Percentiles rank a stretch among this genome's conserved stretches.
Evolutionary conservation across 2,113 vertebrate species (phyloP).

Genomic region (Tiliqua scincoides): DNA sequence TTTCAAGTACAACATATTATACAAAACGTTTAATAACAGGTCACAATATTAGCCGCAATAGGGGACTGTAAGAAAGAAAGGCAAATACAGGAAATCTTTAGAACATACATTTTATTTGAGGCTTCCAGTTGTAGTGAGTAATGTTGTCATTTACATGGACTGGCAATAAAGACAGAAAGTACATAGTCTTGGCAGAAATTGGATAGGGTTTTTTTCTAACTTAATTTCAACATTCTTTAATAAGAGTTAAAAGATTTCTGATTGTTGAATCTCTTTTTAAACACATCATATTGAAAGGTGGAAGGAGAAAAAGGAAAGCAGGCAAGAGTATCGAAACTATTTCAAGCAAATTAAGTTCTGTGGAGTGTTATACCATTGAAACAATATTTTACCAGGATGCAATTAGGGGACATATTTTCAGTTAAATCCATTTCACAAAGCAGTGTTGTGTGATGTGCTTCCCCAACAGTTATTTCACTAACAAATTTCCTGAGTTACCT

Average conservation of each 20-base stretch:
- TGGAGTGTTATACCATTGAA: slow-evolving; percentile 34
- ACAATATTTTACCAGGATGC: slow-evolving; percentile 21
- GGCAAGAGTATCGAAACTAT: not conserved
- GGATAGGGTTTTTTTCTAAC: not conserved
- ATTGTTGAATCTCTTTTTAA: not conserved
- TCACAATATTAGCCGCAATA: slow-evolving; percentile 28
- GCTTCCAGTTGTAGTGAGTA: not conserved
- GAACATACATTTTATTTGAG: slow-evolving; percentile 54
- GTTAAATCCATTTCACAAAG: not conserved
- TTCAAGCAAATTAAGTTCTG: not conserved
- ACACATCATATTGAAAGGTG: not conserved
- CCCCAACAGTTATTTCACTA: slow-evolving; percentile 26
- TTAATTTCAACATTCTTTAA: not conserved
- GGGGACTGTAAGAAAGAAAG: slow-evolving; percentile 39
- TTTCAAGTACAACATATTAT: not conserved
- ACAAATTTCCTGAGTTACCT: slow-evolving; percentile 41
- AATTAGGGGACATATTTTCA: not conserved
- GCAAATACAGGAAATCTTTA: slow-evolving; percentile 37
- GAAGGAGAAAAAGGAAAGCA: not conserved
- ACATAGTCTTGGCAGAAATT: no score
- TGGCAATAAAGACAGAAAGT: not conserved
- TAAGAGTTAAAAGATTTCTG: not conserved
- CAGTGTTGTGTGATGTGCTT: slow-evolving; percentile 6
- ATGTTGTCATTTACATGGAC: not conserved
- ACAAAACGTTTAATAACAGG: slow-evolving; percentile 15